These are phyloP conservation scores for Peromyscus californicus DNA, from an alignment of 2,113 vertebrate genomes.

Conservation along the genomic window DNA sequence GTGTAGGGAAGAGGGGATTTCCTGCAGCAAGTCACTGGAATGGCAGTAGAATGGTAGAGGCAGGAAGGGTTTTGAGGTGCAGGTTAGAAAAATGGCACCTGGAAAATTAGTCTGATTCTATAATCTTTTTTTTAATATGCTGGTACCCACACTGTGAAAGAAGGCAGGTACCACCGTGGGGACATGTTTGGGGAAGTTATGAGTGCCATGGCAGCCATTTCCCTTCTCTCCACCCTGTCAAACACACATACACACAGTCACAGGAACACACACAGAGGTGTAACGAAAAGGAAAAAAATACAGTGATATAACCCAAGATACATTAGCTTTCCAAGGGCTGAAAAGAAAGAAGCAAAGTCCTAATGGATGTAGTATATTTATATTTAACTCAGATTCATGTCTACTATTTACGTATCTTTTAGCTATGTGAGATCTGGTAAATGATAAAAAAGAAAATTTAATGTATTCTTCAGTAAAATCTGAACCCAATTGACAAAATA, in stretches of 20 bases:
- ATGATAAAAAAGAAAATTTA: background rate
- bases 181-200: background rate
- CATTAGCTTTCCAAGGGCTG: background rate
- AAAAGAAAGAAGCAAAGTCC: background rate
- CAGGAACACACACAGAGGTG: background rate
- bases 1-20: background rate
- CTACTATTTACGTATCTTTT: background rate
- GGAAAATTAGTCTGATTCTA: no score
- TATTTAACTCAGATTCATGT: slow-evolving; percentile 17
- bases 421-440: background rate
- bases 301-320: background rate
- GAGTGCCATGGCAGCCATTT: background rate
- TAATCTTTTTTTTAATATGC: background rate
- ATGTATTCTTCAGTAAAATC: background rate
- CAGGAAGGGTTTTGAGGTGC: no score
- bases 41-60: background rate
- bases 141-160: background rate
- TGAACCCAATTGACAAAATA: background rate
- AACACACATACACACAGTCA: background rate
- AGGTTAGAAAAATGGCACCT: background rate
- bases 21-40: background rate
- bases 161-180: background rate
- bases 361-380: background rate
- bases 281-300: background rate
- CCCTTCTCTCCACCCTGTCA: background rate